Evolutionary conservation across 1,140 invertebrate species (phyloP).

Genomic region (Cydia fagiglandana): DNA sequence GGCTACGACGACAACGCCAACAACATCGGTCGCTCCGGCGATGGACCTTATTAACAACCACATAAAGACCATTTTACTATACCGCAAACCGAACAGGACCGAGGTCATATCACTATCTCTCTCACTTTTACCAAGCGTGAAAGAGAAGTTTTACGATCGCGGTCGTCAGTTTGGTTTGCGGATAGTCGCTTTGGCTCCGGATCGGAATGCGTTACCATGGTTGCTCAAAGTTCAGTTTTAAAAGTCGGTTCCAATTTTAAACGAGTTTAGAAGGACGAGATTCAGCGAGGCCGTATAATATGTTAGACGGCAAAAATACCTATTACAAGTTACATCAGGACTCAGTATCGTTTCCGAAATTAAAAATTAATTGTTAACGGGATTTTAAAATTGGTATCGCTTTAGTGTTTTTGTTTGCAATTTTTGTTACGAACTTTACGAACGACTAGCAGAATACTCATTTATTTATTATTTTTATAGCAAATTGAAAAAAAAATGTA

Average conservation of each 20-base stretch:
- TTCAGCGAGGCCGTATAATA: no score
- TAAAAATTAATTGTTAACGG: background rate
- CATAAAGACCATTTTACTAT: background rate
- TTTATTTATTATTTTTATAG: conserved; percentile 52
- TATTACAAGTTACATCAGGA: no score
- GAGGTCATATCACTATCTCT: no score
- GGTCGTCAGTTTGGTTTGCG: no score
- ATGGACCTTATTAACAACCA: conserved; percentile 56
- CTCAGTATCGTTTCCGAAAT: no score
- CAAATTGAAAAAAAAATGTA: conserved; percentile 47
- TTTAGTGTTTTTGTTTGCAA: background rate
- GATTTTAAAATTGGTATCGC: background rate
- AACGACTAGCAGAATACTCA: conserved; percentile 44
- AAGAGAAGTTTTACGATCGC: no score
- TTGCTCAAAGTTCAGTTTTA: background rate
- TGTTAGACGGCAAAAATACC: no score
- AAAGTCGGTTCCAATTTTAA: background rate
- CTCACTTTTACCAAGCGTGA: no score
- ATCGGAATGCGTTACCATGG: background rate
- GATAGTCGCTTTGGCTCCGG: background rate
- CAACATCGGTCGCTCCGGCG: conserved; percentile 47
- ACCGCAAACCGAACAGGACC: no score
- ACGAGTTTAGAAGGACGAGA: no score
- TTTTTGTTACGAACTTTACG: conserved; percentile 22
- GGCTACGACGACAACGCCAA: conserved; percentile 57